phyloP scores from a whole-genome alignment of 2,797 vertebrate species.

The Scomberomorus guttatus region DNA sequence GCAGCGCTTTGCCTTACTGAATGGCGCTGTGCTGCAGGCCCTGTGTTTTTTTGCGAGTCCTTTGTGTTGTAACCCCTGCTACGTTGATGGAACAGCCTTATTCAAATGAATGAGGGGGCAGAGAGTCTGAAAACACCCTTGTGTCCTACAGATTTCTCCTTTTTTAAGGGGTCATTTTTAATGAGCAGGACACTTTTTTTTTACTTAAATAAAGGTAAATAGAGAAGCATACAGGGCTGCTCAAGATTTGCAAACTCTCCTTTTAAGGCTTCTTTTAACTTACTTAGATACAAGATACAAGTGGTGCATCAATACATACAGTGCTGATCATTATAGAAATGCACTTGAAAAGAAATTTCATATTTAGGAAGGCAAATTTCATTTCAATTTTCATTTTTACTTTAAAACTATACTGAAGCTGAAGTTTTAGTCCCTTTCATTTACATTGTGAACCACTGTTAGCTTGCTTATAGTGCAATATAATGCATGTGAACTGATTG shows the following conservation, averaged over 20 bases:
- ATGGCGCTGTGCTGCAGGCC: too few species aligned
- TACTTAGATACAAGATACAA: conserved; percentile 39
- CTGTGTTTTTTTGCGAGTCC: too few species aligned
- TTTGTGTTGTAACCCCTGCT: too few species aligned
- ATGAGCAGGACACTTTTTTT: conserved; percentile 9
- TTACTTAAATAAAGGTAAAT: not conserved
- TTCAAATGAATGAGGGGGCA: too few species aligned
- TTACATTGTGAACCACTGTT: not conserved
- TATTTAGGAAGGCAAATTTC: not conserved
- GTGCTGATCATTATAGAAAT: not conserved
- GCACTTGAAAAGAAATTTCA: not conserved
- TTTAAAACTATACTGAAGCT: not conserved
- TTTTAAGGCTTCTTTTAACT: conserved; percentile 41
- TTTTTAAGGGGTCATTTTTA: conserved; percentile 14
- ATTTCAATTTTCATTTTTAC: too few species aligned
- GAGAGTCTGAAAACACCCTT: too few species aligned
- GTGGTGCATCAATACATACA: not conserved
- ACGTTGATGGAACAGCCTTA: too few species aligned
- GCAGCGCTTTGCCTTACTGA: too few species aligned
- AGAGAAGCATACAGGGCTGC: conserved; percentile 15
- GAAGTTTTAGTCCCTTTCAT: not conserved
- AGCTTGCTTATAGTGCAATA: too few species aligned
- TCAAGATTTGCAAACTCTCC: conserved; percentile 7
- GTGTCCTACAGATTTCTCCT: not conserved
- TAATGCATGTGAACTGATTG: not conserved